A percentile compares a stretch with the other conserved stretches of the same genome.
These are phyloP conservation scores for Morone saxatilis DNA, from an alignment of 2,113 vertebrate genomes.

Conservation along the genomic window DNA sequence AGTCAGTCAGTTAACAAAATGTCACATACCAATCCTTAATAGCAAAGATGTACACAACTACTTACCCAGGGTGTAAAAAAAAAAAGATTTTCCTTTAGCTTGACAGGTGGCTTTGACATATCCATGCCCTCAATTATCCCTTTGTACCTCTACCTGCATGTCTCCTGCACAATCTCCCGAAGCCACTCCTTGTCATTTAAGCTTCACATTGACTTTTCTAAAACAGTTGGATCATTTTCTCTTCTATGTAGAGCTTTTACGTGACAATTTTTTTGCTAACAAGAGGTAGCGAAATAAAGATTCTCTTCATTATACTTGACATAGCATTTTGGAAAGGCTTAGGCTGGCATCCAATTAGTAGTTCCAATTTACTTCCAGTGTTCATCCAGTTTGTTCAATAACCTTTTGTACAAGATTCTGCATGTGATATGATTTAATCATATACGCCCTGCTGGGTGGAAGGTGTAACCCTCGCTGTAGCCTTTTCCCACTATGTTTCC, in stretches of 20 bases:
- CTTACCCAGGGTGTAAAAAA: slow-evolving; percentile 1
- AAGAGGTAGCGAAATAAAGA: slow-evolving; percentile 28
- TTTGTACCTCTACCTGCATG: slow-evolving; percentile 37
- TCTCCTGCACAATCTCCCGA: slow-evolving; percentile 30
- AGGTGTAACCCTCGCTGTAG: slow-evolving; percentile 32
- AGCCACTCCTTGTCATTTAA: slow-evolving; percentile 59
- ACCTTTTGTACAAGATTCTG: slow-evolving; percentile 37
- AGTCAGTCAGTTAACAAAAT: slow-evolving; percentile 19
- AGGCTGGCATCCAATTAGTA: slow-evolving; percentile 32
- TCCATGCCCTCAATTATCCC: slow-evolving; percentile 67
- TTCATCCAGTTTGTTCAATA: slow-evolving; percentile 23
- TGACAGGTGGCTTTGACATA: slow-evolving; percentile 38
- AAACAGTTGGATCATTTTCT: slow-evolving; percentile 42
- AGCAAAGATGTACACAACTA: slow-evolving; percentile 1
- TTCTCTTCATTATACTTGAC: slow-evolving; percentile 22
- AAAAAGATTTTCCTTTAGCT: slow-evolving; percentile 6
- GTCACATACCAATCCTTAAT: slow-evolving; percentile 1
- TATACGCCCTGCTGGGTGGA: slow-evolving; percentile 20
- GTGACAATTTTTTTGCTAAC: slow-evolving; percentile 32
- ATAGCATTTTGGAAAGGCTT: slow-evolving; percentile 16
- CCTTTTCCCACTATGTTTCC: slow-evolving; percentile 27
- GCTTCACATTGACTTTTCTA: slow-evolving; percentile 20
- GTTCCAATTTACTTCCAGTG: slow-evolving; percentile 14
- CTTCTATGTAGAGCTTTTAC: slow-evolving; percentile 20
- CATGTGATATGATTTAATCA: slow-evolving; percentile 47